Base-by-base conservation (phyloP, 2,113 vertebrate species). In the Zosterops borbonicus region DNA sequence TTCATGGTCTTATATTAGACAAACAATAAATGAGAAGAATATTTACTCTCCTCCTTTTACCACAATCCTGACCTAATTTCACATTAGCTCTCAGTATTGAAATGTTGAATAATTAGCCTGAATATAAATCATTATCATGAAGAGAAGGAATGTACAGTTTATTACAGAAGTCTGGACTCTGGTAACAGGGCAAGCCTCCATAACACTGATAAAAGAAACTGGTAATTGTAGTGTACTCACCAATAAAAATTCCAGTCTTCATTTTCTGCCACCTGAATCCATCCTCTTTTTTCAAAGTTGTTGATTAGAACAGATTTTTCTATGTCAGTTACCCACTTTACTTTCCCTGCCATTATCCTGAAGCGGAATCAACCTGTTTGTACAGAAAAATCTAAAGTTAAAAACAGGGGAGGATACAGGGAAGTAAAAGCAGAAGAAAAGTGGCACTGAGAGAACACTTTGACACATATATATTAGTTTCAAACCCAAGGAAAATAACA, bases 241-340 rank as follows among this genome's bases (percentile, higher is more conserved):
- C 99, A 99, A 97, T 99, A 99, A 94, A 99, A 99, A 92, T 99
- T 99, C 99, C 99, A 99, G 83, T 99, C 99, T 64, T 99, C 99
- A 53, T 95, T 99, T 73, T 99, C 99, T 9, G 99, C 95, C 75
- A 99, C 99, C 82, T 98, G 99, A 71, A 98, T 76, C 99, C 99
- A 99, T 68, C 99, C 99, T 95, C 99, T 98, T 97, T 99, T 99
- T 95, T 99, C 99, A 86, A 99, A 99, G 98, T 99, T 99, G 93
- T 99, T 99, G 96, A 99, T 98, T 64, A 99, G 98, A 95, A 99
- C 99, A 4, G 99, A 99, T 95, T 99, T 99, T 97, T 99, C 99
- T 62, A 99, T 99, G 58, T 99, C 99, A 28, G 99, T 99, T 95
- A 99, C 99, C 99, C 99, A 99, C 83, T 99, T 99, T 63, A 99